Evolutionary conservation across 2,888 invertebrate species (phyloP).

Genomic region (Myathropa florea): DNA sequence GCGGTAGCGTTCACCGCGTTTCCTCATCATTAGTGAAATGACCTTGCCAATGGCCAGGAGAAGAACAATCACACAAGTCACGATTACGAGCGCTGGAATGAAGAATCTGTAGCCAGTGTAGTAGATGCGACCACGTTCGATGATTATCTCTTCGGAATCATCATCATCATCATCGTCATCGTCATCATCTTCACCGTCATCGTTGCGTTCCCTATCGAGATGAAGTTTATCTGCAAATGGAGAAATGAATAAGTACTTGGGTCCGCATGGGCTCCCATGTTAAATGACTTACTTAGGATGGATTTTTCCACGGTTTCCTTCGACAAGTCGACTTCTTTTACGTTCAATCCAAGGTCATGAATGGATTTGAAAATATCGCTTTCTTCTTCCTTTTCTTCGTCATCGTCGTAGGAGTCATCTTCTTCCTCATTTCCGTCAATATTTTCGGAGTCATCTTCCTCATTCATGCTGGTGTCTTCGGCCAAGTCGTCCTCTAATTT

Average conservation of each 20-base stretch:
- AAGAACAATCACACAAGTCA: conserved; percentile 83
- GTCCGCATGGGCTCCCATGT: not conserved
- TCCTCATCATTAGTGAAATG: conserved; percentile 82
- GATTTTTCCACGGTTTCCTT: conserved; percentile 77
- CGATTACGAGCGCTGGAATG: conserved; percentile 83
- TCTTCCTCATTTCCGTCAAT: conserved; percentile 76
- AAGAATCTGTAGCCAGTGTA: conserved; percentile 82
- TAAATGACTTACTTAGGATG: conserved; percentile 75
- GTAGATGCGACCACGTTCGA: conserved; percentile 79
- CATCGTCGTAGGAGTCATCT: conserved; percentile 72
- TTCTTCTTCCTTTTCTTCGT: conserved; percentile 73
- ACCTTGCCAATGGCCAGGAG: conserved; percentile 82
- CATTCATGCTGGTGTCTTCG: conserved; percentile 62
- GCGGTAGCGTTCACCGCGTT: conserved; percentile 81
- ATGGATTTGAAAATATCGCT: conserved; percentile 74
- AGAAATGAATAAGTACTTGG: not conserved
- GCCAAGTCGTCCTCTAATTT: conserved; percentile 70
- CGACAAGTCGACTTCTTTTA: conserved; percentile 77
- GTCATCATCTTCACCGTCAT: conserved; percentile 74
- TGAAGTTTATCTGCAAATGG: conserved; percentile 76
- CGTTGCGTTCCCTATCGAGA: conserved; percentile 63
- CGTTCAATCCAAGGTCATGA: conserved; percentile 76
- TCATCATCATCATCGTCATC: conserved; percentile 73
- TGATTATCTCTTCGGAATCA: conserved; percentile 78
- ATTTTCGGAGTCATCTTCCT: conserved; percentile 75